Conservation (phyloP, 2,797 vertebrate species). For the Chaetodon trifasciatus region DNA sequence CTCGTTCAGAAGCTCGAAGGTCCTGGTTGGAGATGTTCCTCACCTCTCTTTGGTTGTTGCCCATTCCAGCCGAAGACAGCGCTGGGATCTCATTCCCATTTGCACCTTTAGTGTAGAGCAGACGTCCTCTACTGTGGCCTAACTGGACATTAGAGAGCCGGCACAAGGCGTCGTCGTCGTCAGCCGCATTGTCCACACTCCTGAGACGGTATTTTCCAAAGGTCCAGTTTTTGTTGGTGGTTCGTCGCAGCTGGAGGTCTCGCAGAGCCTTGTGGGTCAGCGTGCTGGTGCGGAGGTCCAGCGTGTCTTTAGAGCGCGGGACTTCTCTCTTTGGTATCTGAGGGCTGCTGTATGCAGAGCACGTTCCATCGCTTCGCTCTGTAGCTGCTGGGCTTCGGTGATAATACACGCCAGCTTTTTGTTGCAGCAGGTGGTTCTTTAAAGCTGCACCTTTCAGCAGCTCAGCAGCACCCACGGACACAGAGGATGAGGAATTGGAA, state of each 20-base stretch:
- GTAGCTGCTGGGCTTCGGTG: constrained; percentile 60
- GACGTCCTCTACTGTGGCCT: constrained; percentile 42
- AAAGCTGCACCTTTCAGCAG: constrained; percentile 71
- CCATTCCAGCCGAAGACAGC: constrained; percentile 37
- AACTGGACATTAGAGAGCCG: constrained; percentile 42
- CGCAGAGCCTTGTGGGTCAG: constrained; percentile 71
- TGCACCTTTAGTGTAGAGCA: constrained; percentile 54
- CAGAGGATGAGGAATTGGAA: constrained; percentile 63
- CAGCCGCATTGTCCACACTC: constrained; percentile 76
- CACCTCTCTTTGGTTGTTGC: constrained; percentile 60
- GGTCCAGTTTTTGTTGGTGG: constrained; percentile 84
- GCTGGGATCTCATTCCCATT: constrained; percentile 79
- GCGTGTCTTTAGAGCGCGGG: constrained; percentile 78
- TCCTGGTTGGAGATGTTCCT: constrained; percentile 60
- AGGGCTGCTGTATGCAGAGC: constrained; percentile 88
- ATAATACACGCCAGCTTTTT: constrained; percentile 50
- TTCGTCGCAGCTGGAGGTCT: constrained; percentile 76
- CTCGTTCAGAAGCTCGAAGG: constrained; percentile 29
- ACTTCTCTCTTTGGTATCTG: constrained; percentile 76
- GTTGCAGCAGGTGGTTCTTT: constrained; percentile 77
- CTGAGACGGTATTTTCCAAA: constrained; percentile 76
- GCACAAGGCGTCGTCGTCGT: constrained; percentile 11
- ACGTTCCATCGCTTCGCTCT: constrained; percentile 66
- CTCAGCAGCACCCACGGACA: constrained; percentile 69
- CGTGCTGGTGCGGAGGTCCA: constrained; percentile 71